phyloP scores from a whole-genome alignment of 2,888 invertebrate genomes.

The Netelia melanura region DNA sequence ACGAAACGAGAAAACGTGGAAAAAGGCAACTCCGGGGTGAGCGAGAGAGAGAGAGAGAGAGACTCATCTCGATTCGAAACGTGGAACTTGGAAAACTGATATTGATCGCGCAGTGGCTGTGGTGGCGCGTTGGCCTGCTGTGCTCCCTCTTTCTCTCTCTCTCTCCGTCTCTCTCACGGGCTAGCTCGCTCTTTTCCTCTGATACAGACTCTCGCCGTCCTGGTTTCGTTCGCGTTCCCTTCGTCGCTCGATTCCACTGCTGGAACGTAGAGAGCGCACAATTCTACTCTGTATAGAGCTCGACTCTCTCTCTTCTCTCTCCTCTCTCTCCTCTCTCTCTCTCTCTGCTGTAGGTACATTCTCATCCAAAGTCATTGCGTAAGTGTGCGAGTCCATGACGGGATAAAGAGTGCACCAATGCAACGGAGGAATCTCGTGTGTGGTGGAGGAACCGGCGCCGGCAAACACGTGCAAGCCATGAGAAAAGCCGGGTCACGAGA shows the following conservation, averaged over 20 bases:
- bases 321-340: slow-evolving; percentile 34
- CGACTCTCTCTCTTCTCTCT: slow-evolving; percentile 24
- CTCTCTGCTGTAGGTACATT: slow-evolving; percentile 31
- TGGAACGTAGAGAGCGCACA: slow-evolving; percentile 39
- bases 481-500: slow-evolving; percentile 66
- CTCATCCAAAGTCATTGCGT: slow-evolving; percentile 40
- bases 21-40: slow-evolving; percentile 60
- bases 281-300: slow-evolving; percentile 15
- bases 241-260: slow-evolving; percentile 59
- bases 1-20: neutral
- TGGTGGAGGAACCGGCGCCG: slow-evolving; percentile 43
- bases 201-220: slow-evolving; percentile 59
- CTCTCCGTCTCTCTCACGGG: slow-evolving; percentile 6
- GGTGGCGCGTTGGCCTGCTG: slow-evolving; percentile 41
- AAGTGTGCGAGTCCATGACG: slow-evolving; percentile 1
- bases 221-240: slow-evolving; percentile 69
- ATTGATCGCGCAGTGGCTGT: slow-evolving; percentile 75
- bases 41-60: slow-evolving; percentile 24
- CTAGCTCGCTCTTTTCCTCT: slow-evolving; percentile 16
- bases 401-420: slow-evolving; percentile 39
- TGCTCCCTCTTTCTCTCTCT: slow-evolving; percentile 33
- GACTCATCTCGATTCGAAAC: slow-evolving; percentile 77
- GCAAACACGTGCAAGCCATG: slow-evolving; percentile 65
- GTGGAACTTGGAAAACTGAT: slow-evolving; percentile 80
- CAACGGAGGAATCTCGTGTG: slow-evolving; percentile 17